Conservation (phyloP, 2,888 invertebrate species). For the Brassicogethes aeneus region DNA sequence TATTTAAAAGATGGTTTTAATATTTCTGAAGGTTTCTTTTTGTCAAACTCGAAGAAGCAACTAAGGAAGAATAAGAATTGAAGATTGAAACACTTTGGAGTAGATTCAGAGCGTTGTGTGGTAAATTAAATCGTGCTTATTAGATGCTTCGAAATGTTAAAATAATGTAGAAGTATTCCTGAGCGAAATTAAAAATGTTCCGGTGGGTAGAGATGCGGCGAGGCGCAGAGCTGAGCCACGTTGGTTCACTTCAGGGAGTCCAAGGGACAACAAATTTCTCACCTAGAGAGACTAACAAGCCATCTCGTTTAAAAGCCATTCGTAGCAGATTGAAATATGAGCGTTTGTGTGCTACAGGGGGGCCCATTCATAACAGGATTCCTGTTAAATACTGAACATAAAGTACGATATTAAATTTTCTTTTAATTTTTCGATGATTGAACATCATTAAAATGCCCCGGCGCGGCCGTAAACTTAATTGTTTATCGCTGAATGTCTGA, state of each 20-base stretch:
- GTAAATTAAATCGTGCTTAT: too few relatives aligned
- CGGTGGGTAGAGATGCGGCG: too few relatives aligned
- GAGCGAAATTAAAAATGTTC: too few relatives aligned
- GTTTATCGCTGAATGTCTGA: not conserved
- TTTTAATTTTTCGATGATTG: constrained; percentile 24
- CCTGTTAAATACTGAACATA: constrained; percentile 17
- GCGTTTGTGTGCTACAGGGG: constrained; percentile 33
- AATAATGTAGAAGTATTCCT: too few relatives aligned
- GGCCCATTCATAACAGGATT: constrained; percentile 33
- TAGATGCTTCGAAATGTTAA: too few relatives aligned
- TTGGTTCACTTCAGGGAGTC: constrained; percentile 34
- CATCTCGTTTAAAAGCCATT: constrained; percentile 39
- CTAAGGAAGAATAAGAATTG: too few relatives aligned
- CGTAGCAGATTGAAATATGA: constrained; percentile 39
- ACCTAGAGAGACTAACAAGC: constrained; percentile 41
- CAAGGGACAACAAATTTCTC: constrained; percentile 42
- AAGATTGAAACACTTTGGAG: too few relatives aligned
- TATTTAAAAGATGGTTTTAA: too few relatives aligned
- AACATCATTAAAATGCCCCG: constrained; percentile 15
- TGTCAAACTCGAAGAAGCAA: too few relatives aligned
- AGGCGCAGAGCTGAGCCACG: too few relatives aligned
- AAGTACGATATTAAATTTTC: constrained; percentile 18
- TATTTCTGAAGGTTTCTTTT: too few relatives aligned
- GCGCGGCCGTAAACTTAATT: constrained; percentile 1
- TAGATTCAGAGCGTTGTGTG: too few relatives aligned